Conservation (phyloP, 2,888 invertebrate genomes). For the Aphodius granarius region DNA sequence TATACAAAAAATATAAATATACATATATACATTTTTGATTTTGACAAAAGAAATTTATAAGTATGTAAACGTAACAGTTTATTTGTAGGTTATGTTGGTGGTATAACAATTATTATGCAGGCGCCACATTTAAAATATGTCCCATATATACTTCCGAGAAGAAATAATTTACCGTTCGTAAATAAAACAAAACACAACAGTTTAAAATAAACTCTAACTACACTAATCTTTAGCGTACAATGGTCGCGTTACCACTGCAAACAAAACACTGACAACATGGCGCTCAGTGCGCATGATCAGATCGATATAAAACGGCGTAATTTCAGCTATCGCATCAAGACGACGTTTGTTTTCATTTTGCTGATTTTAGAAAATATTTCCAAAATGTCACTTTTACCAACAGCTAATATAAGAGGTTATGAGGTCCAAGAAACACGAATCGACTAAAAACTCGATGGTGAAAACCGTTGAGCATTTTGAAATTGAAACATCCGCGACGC, state of each 20-base stretch:
- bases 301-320: neutral
- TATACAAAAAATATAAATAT: too few species aligned
- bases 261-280: neutral
- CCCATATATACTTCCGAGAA: neutral
- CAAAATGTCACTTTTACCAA: too few species aligned
- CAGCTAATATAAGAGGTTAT: too few species aligned
- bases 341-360: neutral
- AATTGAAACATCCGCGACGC: too few species aligned
- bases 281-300: neutral
- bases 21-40: too few species aligned
- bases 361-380: too few species aligned
- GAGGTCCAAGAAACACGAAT: too few species aligned
- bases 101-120: neutral
- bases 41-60: neutral
- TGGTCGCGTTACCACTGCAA: neutral
- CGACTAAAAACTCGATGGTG: too few species aligned
- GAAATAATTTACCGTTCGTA: neutral
- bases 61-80: neutral
- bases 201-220: neutral
- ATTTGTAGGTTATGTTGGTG: neutral
- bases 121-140: neutral
- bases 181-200: neutral
- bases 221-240: neutral
- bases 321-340: neutral
- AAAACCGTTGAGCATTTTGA: too few species aligned